A percentile compares a stretch with the other conserved stretches of the same genome.
Evolutionary conservation across 2,888 invertebrate species (phyloP).

Genomic region (Hypsopygia costalis): DNA sequence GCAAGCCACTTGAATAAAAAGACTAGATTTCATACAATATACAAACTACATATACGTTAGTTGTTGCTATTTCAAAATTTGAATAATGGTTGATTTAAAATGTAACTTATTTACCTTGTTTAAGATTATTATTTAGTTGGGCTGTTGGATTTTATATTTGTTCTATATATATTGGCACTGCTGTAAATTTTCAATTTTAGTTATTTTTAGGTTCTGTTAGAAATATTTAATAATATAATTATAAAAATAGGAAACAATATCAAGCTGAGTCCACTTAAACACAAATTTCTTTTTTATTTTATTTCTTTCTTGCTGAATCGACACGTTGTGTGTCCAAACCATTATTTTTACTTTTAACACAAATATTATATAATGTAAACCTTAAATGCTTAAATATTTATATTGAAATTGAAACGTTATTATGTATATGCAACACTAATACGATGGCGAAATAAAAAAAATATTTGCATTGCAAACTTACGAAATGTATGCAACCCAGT

Average conservation of each 20-base stretch:
- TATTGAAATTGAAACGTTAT: too few species aligned
- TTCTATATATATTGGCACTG: constrained; percentile 12
- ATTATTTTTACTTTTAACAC: too few species aligned
- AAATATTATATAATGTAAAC: too few species aligned
- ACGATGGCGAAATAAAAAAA: too few species aligned
- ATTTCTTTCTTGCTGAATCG: too few species aligned
- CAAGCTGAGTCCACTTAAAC: constrained; percentile 37
- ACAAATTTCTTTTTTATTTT: too few species aligned
- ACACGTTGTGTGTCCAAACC: too few species aligned
- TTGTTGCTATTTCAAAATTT: constrained; percentile 5
- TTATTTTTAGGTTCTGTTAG: constrained; percentile 2
- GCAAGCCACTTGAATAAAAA: constrained; percentile 11
- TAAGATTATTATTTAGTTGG: background rate
- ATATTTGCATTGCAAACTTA: too few species aligned
- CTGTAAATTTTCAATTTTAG: constrained; percentile 12
- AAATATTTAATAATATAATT: constrained; percentile 12
- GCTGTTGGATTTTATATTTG: background rate
- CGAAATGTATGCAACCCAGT: too few species aligned
- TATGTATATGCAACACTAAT: too few species aligned
- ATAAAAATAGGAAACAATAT: constrained; percentile 45
- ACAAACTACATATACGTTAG: constrained; percentile 16
- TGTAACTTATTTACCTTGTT: background rate
- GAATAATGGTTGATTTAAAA: background rate
- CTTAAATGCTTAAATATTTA: too few species aligned
- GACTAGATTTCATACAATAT: constrained; percentile 30